Evolutionary conservation across 1,140 invertebrate genomes (phyloP).

Genomic region (Drosophila jambulina): DNA sequence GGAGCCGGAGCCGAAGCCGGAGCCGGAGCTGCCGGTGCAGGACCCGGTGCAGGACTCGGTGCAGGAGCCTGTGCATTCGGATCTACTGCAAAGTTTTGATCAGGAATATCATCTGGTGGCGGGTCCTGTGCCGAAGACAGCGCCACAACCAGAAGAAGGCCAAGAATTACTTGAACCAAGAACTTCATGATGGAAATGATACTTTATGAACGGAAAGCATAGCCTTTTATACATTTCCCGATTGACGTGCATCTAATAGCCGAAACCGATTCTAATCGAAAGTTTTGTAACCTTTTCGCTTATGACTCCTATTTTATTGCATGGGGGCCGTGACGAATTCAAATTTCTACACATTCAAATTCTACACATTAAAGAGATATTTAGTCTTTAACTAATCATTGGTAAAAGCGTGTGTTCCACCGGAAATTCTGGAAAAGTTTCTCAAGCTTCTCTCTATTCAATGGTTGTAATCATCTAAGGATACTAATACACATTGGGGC

Average conservation of each 20-base stretch:
- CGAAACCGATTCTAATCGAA: conserved; percentile 4
- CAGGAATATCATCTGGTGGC: neutral
- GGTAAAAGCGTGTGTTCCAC: neutral
- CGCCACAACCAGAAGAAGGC: neutral
- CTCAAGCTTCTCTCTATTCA: neutral
- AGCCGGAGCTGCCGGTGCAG: neutral
- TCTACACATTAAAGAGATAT: conserved; percentile 54
- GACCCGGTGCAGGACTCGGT: neutral
- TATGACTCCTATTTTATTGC: neutral
- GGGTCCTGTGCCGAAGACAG: neutral
- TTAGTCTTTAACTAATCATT: neutral
- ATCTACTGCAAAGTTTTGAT: too few relatives aligned
- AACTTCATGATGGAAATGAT: neutral
- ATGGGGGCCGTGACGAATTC: conserved; percentile 52
- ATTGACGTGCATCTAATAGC: neutral
- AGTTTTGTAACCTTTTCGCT: conserved; percentile 11
- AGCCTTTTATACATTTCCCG: conserved; percentile 1
- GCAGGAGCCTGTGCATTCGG: neutral
- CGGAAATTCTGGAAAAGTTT: neutral
- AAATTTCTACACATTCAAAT: conserved; percentile 79
- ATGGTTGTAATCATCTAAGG: neutral
- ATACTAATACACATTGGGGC: neutral
- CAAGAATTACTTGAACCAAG: neutral
- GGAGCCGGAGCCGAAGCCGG: neutral
- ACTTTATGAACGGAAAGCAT: neutral